These are phyloP conservation scores for Xestia ashworthii DNA, from an alignment of 2,888 invertebrate genomes.

Conservation along the genomic window DNA sequence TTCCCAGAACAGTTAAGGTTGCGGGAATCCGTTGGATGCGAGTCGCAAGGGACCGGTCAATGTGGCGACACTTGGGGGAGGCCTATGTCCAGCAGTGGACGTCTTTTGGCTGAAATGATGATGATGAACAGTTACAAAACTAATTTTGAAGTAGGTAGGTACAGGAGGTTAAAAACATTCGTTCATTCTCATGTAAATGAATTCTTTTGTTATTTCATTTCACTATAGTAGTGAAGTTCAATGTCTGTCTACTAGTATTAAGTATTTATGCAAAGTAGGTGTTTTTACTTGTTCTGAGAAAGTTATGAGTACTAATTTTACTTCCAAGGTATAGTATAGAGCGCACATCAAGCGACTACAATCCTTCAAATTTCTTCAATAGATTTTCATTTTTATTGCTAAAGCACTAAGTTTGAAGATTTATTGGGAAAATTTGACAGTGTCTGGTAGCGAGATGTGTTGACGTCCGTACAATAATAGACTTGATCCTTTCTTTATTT, in stretches of 20 bases:
- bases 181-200: slow-evolving; percentile 39
- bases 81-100: no score
- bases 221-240: slow-evolving; percentile 11
- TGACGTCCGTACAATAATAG: neutral
- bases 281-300: slow-evolving; percentile 4
- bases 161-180: slow-evolving; percentile 16
- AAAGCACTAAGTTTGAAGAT: no score
- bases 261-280: neutral
- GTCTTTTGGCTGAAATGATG: no score
- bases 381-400: no score
- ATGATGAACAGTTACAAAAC: neutral
- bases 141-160: neutral
- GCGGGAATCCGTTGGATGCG: no score
- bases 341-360: no score
- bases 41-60: no score
- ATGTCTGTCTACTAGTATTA: neutral
- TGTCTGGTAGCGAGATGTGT: no score
- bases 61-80: no score
- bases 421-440: no score
- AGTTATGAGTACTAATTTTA: neutral
- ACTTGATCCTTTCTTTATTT: no score
- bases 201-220: slow-evolving; percentile 42
- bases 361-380: no score
- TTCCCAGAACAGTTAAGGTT: neutral
- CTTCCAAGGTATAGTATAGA: neutral